Evolutionary conservation across 2,797 vertebrate genomes (phyloP).

Genomic region (Urocyon cinereoargenteus): DNA sequence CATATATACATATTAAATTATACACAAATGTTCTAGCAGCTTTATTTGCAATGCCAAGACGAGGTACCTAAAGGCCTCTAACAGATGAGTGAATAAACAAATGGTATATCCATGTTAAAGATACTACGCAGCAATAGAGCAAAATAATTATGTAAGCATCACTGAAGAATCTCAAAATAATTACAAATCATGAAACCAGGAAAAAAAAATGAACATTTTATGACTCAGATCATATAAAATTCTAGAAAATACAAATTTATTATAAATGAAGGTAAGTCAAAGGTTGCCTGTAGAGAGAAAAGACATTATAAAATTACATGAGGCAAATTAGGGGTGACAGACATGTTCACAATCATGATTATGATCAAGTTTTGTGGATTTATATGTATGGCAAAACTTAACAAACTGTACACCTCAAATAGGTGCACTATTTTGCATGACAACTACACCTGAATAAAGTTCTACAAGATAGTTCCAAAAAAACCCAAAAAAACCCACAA

Average conservation of each 20-base stretch:
- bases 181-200: background rate
- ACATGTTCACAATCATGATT: background rate
- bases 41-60: background rate
- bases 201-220: background rate
- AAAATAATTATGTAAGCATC: background rate
- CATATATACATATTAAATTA: background rate
- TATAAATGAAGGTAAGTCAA: slow-evolving; percentile 2
- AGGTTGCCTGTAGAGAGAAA: background rate
- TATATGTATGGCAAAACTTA: background rate
- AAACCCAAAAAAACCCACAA: background rate
- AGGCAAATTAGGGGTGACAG: background rate
- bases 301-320: background rate
- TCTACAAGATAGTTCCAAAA: background rate
- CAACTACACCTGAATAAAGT: background rate
- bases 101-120: background rate
- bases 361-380: background rate
- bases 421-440: background rate
- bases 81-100: background rate
- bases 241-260: background rate
- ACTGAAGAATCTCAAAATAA: slow-evolving; percentile 25
- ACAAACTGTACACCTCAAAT: background rate
- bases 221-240: background rate
- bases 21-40: background rate
- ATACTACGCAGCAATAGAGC: background rate
- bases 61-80: background rate